Conservation (phyloP, 1,140 invertebrate genomes). For the Drosophila eugracilis region DNA sequence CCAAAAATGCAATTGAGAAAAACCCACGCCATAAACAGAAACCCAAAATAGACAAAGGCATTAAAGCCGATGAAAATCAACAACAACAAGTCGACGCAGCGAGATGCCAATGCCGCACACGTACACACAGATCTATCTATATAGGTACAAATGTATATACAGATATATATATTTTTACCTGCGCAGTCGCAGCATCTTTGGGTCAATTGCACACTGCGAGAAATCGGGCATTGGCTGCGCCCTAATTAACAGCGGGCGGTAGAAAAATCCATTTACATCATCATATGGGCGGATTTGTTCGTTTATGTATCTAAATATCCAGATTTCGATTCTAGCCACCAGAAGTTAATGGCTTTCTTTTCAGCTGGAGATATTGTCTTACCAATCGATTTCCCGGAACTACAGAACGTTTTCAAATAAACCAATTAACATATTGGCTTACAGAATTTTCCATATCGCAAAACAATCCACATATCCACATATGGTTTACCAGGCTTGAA, state of each 20-base stretch:
- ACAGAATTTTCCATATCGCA: background rate
- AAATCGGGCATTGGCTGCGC: conserved; percentile 25
- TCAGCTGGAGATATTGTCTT: conserved; percentile 4
- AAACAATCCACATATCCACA: background rate
- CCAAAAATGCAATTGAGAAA: conserved; percentile 81
- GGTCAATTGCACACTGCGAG: conserved; percentile 41
- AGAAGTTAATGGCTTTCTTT: conserved; percentile 7
- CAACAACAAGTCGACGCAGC: conserved; percentile 28
- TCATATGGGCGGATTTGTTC: conserved; percentile 2
- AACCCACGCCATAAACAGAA: conserved; percentile 77
- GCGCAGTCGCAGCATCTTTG: conserved; percentile 64
- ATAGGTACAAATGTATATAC: conserved; percentile 1
- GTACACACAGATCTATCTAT: conserved; percentile 8
- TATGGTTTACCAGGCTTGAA: background rate
- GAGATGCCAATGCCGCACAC: conserved; percentile 52
- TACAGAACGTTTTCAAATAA: conserved; percentile 1
- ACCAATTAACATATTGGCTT: conserved; percentile 19
- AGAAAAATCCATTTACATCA: background rate
- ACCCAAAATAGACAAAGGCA: conserved; percentile 76
- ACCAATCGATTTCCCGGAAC: background rate
- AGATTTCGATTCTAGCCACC: background rate
- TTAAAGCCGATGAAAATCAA: conserved; percentile 59
- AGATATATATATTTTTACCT: conserved; percentile 23
- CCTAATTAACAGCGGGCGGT: conserved; percentile 17
- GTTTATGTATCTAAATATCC: background rate